Conservation (phyloP, 2,113 vertebrate genomes). For the Lanius collurio region DNA sequence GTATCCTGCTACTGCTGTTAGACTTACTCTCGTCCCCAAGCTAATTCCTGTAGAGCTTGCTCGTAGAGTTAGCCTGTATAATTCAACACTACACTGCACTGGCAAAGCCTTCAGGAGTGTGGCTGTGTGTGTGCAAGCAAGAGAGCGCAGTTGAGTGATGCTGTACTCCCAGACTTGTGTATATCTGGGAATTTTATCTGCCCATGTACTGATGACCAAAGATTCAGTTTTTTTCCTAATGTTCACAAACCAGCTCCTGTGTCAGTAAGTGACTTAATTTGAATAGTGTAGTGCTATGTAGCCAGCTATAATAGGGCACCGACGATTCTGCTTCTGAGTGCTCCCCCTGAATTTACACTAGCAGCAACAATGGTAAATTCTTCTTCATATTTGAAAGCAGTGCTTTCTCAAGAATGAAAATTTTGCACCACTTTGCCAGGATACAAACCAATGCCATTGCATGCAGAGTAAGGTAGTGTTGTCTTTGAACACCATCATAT, state of each 20-base stretch:
- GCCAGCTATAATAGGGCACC: background rate
- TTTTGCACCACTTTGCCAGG: background rate
- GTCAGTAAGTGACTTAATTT: background rate
- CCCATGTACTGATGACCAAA: background rate
- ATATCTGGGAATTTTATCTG: background rate
- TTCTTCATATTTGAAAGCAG: background rate
- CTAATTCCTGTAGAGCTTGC: background rate
- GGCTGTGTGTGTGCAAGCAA: background rate
- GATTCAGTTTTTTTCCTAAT: background rate
- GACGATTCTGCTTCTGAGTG: background rate
- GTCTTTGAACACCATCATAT: background rate
- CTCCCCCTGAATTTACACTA: background rate
- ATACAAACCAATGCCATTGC: background rate
- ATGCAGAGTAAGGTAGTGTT: background rate
- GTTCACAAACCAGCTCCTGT: background rate
- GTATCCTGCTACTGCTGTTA: slow-evolving; percentile 3
- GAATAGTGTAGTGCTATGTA: background rate
- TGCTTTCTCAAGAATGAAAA: background rate
- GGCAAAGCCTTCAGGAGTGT: slow-evolving; percentile 1
- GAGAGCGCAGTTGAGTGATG: background rate
- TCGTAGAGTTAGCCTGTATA: slow-evolving; percentile 21
- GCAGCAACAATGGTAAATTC: background rate
- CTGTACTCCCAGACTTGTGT: background rate
- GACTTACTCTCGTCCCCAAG: slow-evolving; percentile 9
- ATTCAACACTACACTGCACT: slow-evolving; percentile 6